Evolutionary conservation across 2,888 invertebrate genomes (phyloP).

Genomic region (Crossocerus cetratus): DNA sequence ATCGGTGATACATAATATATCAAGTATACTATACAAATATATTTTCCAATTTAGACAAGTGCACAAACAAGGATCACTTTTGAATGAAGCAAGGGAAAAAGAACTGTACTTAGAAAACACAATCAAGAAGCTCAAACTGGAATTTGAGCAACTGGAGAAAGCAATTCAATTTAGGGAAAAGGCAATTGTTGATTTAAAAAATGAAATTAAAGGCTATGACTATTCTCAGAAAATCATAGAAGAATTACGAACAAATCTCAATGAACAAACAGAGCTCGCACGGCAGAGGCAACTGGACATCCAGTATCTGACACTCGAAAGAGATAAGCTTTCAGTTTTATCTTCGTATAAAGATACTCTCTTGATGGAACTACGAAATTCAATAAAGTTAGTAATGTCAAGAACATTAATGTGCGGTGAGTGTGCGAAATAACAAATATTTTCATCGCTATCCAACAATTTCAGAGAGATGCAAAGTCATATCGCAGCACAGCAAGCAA

Average conservation of each 20-base stretch:
- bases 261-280: conserved; percentile 57
- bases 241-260: conserved; percentile 53
- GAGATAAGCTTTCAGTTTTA: conserved; percentile 60
- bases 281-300: conserved; percentile 56
- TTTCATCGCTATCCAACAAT: neutral
- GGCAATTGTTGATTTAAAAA: conserved; percentile 43
- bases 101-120: conserved; percentile 32
- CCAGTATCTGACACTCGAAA: conserved; percentile 63
- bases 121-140: conserved; percentile 27
- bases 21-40: no score
- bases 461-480: conserved; percentile 61
- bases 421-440: neutral
- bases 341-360: conserved; percentile 60
- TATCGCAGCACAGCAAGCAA: conserved; percentile 55
- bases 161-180: conserved; percentile 37
- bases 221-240: conserved; percentile 47
- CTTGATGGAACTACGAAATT: conserved; percentile 54
- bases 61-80: conserved; percentile 40
- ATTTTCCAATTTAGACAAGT: conserved; percentile 50
- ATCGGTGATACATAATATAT: neutral
- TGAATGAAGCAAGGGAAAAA: conserved; percentile 49
- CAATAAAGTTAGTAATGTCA: conserved; percentile 57
- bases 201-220: conserved; percentile 39
- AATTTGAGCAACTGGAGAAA: conserved; percentile 40
- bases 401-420: neutral